phyloP scores from a whole-genome alignment of 2,888 invertebrate genomes.

The Pseudolycoriella hygida region DNA sequence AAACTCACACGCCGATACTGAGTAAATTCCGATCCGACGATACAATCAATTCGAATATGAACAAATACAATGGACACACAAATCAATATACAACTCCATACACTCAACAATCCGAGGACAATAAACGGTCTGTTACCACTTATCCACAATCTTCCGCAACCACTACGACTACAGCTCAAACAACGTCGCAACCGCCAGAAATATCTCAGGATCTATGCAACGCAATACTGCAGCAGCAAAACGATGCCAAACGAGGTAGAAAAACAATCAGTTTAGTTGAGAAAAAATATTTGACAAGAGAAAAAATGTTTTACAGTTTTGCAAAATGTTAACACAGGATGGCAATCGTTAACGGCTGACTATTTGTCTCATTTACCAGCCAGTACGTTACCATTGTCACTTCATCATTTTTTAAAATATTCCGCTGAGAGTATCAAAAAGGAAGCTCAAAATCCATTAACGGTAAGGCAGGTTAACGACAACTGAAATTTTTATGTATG shows the following conservation, averaged over 20 bases:
- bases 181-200: conserved; percentile 19
- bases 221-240: conserved; percentile 27
- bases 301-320: conserved; percentile 16
- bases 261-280: neutral
- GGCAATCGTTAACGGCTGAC: conserved; percentile 32
- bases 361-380: conserved; percentile 30
- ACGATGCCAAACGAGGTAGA: conserved; percentile 21
- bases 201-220: conserved; percentile 28
- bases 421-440: conserved; percentile 62
- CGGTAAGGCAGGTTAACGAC: conserved; percentile 18
- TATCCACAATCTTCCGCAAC: conserved; percentile 6
- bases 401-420: conserved; percentile 31
- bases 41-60: conserved; percentile 33
- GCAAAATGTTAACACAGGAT: conserved; percentile 22
- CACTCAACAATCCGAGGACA: conserved; percentile 7
- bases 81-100: conserved; percentile 10
- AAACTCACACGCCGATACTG: conserved; percentile 33
- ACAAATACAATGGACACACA: conserved; percentile 33
- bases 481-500: too few relatives aligned
- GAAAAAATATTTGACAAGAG: neutral
- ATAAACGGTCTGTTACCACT: neutral
- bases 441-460: conserved; percentile 35
- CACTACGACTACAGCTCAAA: conserved; percentile 8
- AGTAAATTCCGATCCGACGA: conserved; percentile 43
- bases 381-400: conserved; percentile 30